Evolutionary conservation across 2,113 vertebrate genomes (phyloP), one percentile per base, ranked within the genome.

Genomic region (Trematomus loennbergii): DNA sequence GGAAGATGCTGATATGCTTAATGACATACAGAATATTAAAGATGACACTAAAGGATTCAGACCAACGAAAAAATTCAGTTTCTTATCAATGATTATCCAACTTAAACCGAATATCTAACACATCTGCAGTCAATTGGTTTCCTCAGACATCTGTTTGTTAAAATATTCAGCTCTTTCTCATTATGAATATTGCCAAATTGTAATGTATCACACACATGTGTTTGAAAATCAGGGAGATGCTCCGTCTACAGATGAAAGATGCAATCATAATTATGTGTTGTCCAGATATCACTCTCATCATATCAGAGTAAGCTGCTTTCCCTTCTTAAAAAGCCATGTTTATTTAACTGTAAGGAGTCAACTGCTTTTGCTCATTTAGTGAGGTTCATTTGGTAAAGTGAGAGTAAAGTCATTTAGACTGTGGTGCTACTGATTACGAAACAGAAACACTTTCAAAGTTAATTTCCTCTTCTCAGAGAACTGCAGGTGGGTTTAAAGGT

Each of bases 351-450:
- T 18, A 11, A 48, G 29, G 57, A 29, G 57, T 70, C 52, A n/a
- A 10, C 46, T 71, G 15, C 60, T 58, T 78, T 75, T 55, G 46
- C 20, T 75, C 15, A 15, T 54, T 71, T 48, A 55, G 18, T 18
- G 46, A 9, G 16, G 68, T 22, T 65, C 48, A 73, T 68, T 69
- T 72, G 52, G 33, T 20, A 11, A 67, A 66, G 50, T 67, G 72
- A 72, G 50, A 72, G 15, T 22, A 36, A 61, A 53, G 53, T 25
- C 0, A 1, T 71, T 84, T 52, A 20, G 62, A 69, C n/a, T n/a
- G n/a, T n/a, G n/a, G n/a, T n/a, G n/a, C n/a, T n/a, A n/a, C n/a
- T 40, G 64, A 84, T 79, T 67, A 40, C 36, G 36, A 40, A 72
- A 81, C 60, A 33, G 63, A 53, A 54, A 75, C 17, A 66, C n/a